Base-by-base conservation (phyloP, 2,797 vertebrate species). In the Gallinago solitaria region DNA sequence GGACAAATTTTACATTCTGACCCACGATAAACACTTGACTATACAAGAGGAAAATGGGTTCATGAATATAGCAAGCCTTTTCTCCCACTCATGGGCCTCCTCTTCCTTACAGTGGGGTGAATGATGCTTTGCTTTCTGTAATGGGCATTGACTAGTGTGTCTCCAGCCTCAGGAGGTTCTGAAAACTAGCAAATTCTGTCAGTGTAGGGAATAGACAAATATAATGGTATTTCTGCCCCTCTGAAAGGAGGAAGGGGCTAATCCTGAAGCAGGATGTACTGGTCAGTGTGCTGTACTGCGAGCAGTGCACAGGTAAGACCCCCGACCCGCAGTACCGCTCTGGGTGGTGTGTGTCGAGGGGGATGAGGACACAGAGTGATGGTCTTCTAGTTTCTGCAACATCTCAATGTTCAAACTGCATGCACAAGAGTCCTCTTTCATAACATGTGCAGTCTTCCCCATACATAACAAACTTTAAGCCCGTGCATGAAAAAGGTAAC, bases 261-360 rank as follows among this genome's bases (percentile, higher is more conserved):
- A 45, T 65, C 28, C 41, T 76, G 37, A n/a, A 17, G 64, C 3
- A 47, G 33, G 33, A 57, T 21, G n/a, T 60, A 65, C 69, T 19
- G 12, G 21, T 48, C 23, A 30, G 15, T 4, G 28, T n/a, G 8
- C 11, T 74, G 51, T 12, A 7, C 30, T 60, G 67, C 20, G 18
- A 16, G 33, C 21, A 68, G 47, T 50, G 65, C 11, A 9, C 70
- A 35, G 37, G 57, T 15, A 18, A 63, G 16, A 23, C 1, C 3
- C 30, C 68, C 24, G 19, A 23, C 6, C 45, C 6, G 12, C 23
- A 69, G 39, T 5, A 37, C 17, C 30, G 5, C 33, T 3, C 47
- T 1, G 1, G 32, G 8, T 39, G 39, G n/a, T n/a, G n/a, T 21
- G 32, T 1, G 7, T n/a, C 51, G 41, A 61, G 21, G 21, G 1